These are phyloP conservation scores for Loriculus beryllinus DNA, from an alignment of 2,797 vertebrate species.

Conservation along the genomic window DNA sequence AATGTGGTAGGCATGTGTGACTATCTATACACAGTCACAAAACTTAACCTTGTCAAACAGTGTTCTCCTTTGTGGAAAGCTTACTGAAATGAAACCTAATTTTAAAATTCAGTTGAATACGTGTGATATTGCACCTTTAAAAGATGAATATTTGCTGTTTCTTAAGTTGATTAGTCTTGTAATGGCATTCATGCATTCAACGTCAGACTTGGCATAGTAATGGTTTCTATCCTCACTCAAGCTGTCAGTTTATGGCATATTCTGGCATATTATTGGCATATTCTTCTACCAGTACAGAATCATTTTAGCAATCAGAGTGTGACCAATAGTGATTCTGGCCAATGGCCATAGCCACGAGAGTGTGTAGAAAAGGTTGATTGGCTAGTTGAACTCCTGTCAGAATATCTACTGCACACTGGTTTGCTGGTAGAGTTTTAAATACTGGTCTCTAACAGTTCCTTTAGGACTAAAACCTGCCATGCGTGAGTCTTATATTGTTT, in stretches of 20 bases:
- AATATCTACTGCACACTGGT: constrained; percentile 26
- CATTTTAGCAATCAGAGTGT: not conserved
- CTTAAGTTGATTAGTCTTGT: not conserved
- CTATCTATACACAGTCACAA: not conserved
- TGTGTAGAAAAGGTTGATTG: not conserved
- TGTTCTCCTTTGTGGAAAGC: not conserved
- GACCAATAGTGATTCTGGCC: not conserved
- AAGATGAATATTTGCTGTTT: not conserved
- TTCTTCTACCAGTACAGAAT: not conserved
- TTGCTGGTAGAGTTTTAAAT: not conserved
- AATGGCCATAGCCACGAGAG: not conserved
- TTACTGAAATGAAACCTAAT: not conserved
- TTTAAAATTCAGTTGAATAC: not conserved
- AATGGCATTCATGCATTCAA: constrained; percentile 22
- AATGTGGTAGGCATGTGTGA: not conserved
- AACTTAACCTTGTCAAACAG: not conserved
- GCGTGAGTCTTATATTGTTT: not conserved
- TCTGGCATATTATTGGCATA: constrained; percentile 35
- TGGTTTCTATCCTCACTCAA: not conserved
- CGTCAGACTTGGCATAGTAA: not conserved
- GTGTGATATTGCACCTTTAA: not conserved
- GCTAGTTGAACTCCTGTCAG: not conserved
- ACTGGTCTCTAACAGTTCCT: not conserved
- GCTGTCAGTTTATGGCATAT: not conserved
- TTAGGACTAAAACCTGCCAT: not conserved